phyloP scores from a whole-genome alignment of 2,888 invertebrate genomes.

The Hirtodrosophila cameraria region DNA sequence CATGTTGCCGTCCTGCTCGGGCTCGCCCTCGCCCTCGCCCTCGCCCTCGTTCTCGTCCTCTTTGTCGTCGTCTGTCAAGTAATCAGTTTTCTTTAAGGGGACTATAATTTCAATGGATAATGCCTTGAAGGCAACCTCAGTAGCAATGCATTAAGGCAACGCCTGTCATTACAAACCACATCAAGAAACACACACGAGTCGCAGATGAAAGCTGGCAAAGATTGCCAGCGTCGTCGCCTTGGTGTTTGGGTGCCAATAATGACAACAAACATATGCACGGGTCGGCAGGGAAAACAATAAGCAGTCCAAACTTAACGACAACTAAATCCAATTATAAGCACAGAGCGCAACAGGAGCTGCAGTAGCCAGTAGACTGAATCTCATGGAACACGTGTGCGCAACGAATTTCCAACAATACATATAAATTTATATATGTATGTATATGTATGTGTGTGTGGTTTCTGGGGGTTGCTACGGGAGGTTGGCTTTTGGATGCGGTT shows the following conservation, averaged over 20 bases:
- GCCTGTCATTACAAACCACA: slow-evolving; percentile 43
- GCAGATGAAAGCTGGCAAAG: slow-evolving; percentile 28
- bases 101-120: slow-evolving; percentile 25
- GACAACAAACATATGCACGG: slow-evolving; percentile 68
- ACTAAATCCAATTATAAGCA: slow-evolving; percentile 75
- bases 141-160: slow-evolving; percentile 12
- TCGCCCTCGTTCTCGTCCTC: background rate
- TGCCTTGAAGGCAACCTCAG: slow-evolving; percentile 30
- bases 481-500: slow-evolving; percentile 38
- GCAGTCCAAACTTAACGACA: slow-evolving; percentile 71
- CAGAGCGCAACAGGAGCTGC: slow-evolving; percentile 60
- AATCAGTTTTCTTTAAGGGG: slow-evolving; percentile 50
- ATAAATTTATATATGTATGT: background rate
- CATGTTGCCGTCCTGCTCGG: slow-evolving; percentile 6
- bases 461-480: slow-evolving; percentile 32
- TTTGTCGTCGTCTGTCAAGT: slow-evolving; percentile 32
- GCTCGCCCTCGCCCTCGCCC: too few species aligned
- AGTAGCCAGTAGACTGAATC: slow-evolving; percentile 14
- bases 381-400: slow-evolving; percentile 68
- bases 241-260: slow-evolving; percentile 48
- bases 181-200: slow-evolving; percentile 21
- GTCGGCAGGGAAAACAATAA: slow-evolving; percentile 56
- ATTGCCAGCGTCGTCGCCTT: slow-evolving; percentile 28
- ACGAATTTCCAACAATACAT: slow-evolving; percentile 55
- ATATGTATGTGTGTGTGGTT: slow-evolving; percentile 1